phyloP scores from a whole-genome alignment of 2,888 invertebrate species.

The Lepeophtheirus nordmannii region DNA sequence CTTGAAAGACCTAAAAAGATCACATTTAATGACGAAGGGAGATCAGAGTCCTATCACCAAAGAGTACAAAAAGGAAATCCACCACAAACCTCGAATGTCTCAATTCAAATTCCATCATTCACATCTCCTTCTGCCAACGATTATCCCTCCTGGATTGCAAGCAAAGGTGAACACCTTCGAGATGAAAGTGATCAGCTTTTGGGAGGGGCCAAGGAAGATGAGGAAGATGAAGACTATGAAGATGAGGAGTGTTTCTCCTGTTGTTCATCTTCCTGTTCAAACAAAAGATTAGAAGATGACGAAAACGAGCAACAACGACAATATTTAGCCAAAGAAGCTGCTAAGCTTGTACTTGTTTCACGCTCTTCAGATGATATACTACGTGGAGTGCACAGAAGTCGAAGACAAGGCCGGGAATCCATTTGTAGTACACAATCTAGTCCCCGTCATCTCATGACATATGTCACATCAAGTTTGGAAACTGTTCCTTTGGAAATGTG shows the following conservation, averaged over 20 bases:
- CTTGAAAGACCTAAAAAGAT: not conserved
- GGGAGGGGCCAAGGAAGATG: not conserved
- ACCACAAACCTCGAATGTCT: not conserved
- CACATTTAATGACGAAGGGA: not conserved
- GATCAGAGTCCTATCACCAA: not conserved
- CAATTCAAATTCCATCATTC: not conserved
- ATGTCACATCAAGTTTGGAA: conserved; percentile 13
- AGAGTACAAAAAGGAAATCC: not conserved
- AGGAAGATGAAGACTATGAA: not conserved
- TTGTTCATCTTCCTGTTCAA: not conserved
- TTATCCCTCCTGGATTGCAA: not conserved
- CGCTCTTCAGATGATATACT: not conserved
- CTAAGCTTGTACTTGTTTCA: no score
- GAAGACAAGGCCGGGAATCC: not conserved
- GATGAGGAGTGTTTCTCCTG: not conserved
- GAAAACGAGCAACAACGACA: not conserved
- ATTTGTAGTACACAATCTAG: not conserved
- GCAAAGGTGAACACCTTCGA: not conserved
- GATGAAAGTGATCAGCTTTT: not conserved
- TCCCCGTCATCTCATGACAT: conserved; percentile 10
- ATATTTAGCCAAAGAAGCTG: not conserved
- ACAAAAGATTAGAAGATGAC: no score
- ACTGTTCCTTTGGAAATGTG: conserved; percentile 15
- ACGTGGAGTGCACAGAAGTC: not conserved
- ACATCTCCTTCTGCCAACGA: conserved; percentile 1